Percentiles rank a stretch among this genome's conserved stretches.
phyloP scores from a whole-genome alignment of 2,888 invertebrate genomes.

The Tetanocera ferruginea region DNA sequence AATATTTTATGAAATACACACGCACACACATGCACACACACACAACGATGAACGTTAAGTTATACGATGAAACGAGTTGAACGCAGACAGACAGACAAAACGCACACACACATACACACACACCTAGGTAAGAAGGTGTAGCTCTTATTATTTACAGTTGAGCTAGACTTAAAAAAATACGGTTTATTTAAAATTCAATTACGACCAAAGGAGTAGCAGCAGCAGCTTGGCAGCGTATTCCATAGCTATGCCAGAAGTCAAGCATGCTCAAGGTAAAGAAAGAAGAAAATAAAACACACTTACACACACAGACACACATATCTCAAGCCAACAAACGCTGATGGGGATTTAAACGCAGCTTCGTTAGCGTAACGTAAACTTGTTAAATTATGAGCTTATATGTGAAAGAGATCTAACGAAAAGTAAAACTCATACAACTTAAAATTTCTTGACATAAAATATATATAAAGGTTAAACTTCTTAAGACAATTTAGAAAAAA shows the following conservation, averaged over 20 bases:
- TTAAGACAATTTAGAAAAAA: too few species aligned
- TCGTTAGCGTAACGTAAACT: too few species aligned
- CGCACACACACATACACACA: constrained; percentile 41
- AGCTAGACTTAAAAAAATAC: constrained; percentile 44
- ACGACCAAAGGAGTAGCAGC: constrained; percentile 48
- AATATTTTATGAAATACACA: constrained; percentile 62
- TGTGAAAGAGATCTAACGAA: too few species aligned
- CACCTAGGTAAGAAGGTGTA: constrained; percentile 52
- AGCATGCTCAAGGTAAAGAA: background rate
- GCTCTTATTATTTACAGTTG: constrained; percentile 64
- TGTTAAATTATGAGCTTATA: too few species aligned
- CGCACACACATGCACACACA: constrained; percentile 33
- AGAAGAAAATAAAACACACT: background rate
- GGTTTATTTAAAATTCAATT: constrained; percentile 70
- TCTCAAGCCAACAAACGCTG: background rate
- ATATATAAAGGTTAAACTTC: too few species aligned
- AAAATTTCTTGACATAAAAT: too few species aligned
- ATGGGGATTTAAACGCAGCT: constrained; percentile 27
- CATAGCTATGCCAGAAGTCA: background rate
- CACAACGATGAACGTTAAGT: constrained; percentile 41
- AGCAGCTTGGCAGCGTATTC: background rate
- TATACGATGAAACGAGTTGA: constrained; percentile 21
- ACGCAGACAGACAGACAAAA: constrained; percentile 42
- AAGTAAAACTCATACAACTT: too few species aligned
- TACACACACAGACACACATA: constrained; percentile 22